Base-by-base conservation (phyloP, 1,140 invertebrate species). In the Vollenhovia emeryi region DNA sequence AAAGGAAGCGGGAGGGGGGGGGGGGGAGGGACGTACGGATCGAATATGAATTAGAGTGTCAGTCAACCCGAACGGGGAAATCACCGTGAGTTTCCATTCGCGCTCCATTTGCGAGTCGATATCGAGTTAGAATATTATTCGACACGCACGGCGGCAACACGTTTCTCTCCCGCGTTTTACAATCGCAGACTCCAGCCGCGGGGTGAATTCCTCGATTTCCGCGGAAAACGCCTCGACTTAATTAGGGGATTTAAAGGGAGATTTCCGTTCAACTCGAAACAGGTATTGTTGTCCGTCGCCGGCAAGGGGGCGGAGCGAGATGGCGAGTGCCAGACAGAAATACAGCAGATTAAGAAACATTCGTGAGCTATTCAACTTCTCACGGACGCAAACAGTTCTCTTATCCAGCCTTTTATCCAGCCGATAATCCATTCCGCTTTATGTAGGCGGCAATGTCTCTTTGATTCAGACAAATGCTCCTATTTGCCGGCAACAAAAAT, bases 391-490 rank as follows among this genome's bases (percentile, higher is more conserved):
- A 69, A 80, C 21, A 50, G 36, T 24, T 36, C 60, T 36, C n/a
- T 64, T 64, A 21, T n/a, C n/a, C 60, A 11, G 9, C 18, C 64
- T n/a, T 69, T 57, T 43, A 55, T 57, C 4, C 33, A 24, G 21
- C 6, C 27, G 24, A 71, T 71, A 15, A 52, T 73, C 50, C 40
- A 45, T 45, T 59, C n/a, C 33, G 18, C 50, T 55, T 73, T 71
- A 59, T n/a, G 0, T 59, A 27, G 18, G n/a, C 66, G 40, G n/a
- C 78, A 43, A 45, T 73, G 50, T 57, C 50, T 45, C 40, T 82
- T 80, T 82, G 50, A 82, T 82, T 82, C 78, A 24, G 45, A 78
- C 43, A 71, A 82, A 71, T 36, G 27, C 9, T 24, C 2, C 36
- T 18, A 33, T 73, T 66, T 33, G 36, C 33, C 55, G 5, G 3